Percentiles rank a stretch among this genome's conserved stretches.
These are phyloP conservation scores for Eurypyga helias DNA, from an alignment of 2,113 vertebrate genomes.

Conservation along the genomic window DNA sequence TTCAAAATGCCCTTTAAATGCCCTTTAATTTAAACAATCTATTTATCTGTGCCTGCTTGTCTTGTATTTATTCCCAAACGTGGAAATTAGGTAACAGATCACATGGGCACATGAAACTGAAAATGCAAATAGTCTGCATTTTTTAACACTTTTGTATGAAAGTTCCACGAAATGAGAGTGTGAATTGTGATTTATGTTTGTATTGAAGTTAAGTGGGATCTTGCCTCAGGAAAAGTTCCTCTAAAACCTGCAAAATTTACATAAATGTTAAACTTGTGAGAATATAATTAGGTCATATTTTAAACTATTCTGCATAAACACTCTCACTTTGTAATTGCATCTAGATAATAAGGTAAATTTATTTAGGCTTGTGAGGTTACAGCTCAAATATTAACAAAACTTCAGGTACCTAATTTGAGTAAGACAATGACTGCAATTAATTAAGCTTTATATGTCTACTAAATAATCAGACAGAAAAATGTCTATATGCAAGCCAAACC, in stretches of 20 bases:
- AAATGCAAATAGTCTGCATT: constrained; percentile 22
- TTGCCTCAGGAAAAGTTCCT: background rate
- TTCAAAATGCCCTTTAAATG: background rate
- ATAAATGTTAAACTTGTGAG: background rate
- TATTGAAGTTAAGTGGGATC: background rate
- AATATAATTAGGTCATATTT: background rate
- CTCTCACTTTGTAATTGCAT: background rate
- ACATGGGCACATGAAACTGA: background rate
- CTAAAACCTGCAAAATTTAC: background rate
- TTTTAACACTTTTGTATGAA: background rate
- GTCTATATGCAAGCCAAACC: background rate
- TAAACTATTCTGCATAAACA: background rate
- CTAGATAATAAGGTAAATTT: background rate
- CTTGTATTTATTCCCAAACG: background rate
- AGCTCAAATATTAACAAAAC: background rate
- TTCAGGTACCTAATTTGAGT: background rate
- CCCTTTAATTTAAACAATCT: background rate
- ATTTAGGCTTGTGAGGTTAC: background rate
- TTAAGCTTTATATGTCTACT: background rate
- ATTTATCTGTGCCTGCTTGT: background rate
- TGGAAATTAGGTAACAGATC: background rate
- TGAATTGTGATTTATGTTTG: background rate
- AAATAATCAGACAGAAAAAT: background rate
- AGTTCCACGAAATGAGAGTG: background rate
- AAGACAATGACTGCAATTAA: background rate